Evolutionary conservation across 2,113 vertebrate species (phyloP).

Genomic region (Macroglossus sobrinus): DNA sequence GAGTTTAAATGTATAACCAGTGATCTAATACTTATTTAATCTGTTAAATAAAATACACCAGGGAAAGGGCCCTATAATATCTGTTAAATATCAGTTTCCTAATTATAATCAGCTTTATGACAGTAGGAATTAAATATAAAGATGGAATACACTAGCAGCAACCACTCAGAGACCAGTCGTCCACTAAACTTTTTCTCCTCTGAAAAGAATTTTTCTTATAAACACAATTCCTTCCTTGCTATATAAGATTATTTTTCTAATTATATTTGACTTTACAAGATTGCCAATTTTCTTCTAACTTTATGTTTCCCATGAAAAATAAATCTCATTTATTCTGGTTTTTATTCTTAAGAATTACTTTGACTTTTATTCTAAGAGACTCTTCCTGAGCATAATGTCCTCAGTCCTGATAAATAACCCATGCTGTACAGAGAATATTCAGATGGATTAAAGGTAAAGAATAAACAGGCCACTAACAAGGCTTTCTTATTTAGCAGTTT

Average conservation of each 20-base stretch:
- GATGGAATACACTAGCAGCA: not conserved
- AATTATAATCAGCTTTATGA: not conserved
- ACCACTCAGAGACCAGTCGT: not conserved
- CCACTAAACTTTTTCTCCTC: not conserved
- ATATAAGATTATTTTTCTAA: too few species aligned
- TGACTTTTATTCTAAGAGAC: not conserved
- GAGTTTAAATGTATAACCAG: not conserved
- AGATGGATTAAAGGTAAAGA: not conserved
- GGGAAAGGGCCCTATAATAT: not conserved
- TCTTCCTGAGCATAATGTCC: not conserved
- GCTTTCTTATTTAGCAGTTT: not conserved
- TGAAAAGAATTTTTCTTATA: not conserved
- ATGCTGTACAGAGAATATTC: not conserved
- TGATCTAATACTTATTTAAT: not conserved
- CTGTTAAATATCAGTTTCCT: constrained; percentile 16
- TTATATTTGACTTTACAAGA: not conserved
- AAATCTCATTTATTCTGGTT: not conserved
- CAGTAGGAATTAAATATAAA: not conserved
- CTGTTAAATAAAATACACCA: not conserved
- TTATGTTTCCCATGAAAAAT: not conserved
- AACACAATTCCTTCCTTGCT: not conserved
- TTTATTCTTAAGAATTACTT: not conserved
- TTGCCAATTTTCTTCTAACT: not conserved
- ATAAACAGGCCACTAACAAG: not conserved
- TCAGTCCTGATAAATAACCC: not conserved